Conservation (phyloP, 1,140 invertebrate species). For the Grapholita molesta region DNA sequence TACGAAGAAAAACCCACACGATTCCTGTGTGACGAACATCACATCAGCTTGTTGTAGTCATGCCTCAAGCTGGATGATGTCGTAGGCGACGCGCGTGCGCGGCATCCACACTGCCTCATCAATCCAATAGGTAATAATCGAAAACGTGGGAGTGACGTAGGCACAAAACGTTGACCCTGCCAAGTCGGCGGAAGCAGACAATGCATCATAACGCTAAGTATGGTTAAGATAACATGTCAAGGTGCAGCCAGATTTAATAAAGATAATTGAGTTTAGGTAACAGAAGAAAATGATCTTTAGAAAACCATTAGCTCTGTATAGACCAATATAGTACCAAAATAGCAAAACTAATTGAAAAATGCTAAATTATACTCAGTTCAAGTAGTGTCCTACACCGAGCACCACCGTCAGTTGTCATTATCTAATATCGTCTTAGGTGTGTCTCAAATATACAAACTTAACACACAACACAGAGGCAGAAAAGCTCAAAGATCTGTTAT, state of each 20-base stretch:
- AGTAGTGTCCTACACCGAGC: background rate
- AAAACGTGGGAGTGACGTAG: slow-evolving; percentile 52
- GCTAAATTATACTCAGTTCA: background rate
- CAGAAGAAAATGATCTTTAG: slow-evolving; percentile 10
- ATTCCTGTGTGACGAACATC: slow-evolving; percentile 39
- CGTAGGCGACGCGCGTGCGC: slow-evolving; percentile 55
- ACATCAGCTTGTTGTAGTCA: background rate
- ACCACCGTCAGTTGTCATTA: too few species aligned
- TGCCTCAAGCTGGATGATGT: slow-evolving; percentile 21
- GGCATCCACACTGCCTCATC: slow-evolving; percentile 41
- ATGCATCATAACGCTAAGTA: slow-evolving; percentile 13
- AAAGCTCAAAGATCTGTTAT: slow-evolving; percentile 13
- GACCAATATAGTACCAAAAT: background rate
- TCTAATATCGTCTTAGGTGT: background rate
- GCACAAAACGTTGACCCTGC: slow-evolving; percentile 34
- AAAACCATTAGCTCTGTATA: background rate
- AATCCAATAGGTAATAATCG: slow-evolving; percentile 29
- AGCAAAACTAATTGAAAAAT: background rate
- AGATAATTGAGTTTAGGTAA: slow-evolving; percentile 8
- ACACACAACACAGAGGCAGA: too few species aligned
- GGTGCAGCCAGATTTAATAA: slow-evolving; percentile 11
- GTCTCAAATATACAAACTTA: too few species aligned
- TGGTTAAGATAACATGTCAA: slow-evolving; percentile 16
- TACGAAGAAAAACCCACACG: slow-evolving; percentile 63
- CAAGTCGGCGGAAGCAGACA: slow-evolving; percentile 18